A percentile compares a stretch with the other conserved stretches of the same genome.
These are phyloP conservation scores for Acanthis flammea DNA, from an alignment of 2,797 vertebrate species.

Conservation along the genomic window DNA sequence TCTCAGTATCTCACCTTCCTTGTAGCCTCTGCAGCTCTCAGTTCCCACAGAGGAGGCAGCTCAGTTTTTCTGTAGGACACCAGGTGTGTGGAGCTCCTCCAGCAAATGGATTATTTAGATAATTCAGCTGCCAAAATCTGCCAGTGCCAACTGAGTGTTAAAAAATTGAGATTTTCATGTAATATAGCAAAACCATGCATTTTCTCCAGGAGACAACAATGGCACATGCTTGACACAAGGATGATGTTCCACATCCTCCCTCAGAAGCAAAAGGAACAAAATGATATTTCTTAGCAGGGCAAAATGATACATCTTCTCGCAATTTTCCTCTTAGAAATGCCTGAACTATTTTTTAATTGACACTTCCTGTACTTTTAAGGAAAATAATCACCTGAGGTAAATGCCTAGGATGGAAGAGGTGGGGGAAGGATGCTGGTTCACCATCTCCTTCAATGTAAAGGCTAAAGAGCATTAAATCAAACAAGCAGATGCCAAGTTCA, in stretches of 20 bases:
- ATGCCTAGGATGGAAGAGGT: neutral
- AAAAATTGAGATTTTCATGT: neutral
- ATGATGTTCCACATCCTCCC: neutral
- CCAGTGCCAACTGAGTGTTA: neutral
- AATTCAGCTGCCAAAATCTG: neutral
- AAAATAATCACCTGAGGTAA: constrained; percentile 4
- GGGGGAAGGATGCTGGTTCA: neutral
- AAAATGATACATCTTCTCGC: constrained; percentile 15
- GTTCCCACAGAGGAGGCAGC: neutral
- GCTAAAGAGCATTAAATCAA: constrained; percentile 18
- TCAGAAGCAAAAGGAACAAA: neutral
- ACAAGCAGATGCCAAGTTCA: constrained; percentile 49
- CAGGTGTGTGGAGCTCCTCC: neutral
- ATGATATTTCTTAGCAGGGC: neutral
- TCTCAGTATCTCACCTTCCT: neutral
- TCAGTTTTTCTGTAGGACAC: neutral
- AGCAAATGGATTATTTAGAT: neutral
- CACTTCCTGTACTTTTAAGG: constrained; percentile 4
- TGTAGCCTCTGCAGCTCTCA: neutral
- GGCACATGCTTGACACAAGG: neutral
- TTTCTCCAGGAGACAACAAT: neutral
- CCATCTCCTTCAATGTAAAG: neutral
- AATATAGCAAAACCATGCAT: neutral
- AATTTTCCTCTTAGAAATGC: constrained; percentile 32
- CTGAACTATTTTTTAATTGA: constrained; percentile 49